Evolutionary conservation across 2,888 invertebrate genomes (phyloP), one percentile per base, ranked within the genome.

Genomic region (Pterostichus niger): DNA sequence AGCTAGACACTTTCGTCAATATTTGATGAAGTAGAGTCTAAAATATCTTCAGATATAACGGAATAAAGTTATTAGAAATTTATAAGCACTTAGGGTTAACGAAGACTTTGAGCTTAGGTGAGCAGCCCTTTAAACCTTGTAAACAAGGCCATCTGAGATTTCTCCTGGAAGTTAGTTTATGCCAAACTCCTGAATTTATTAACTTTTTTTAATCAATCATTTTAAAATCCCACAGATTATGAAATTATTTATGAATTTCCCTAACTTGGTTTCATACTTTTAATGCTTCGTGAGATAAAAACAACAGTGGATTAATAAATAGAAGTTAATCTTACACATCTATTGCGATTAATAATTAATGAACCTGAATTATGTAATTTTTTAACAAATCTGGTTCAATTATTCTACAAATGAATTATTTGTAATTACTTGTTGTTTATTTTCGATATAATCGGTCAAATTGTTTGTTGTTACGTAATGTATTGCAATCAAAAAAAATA

Each of bases 191-290:
- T 35, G 35, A 61, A 61, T 61, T 61, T 35, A 35, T 61, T 6
- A n/a, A 64, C 33, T 64, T 64, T 64, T n/a, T 64, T 64, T 33
- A 61, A 64, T 64, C 64, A 64, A 64, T 64, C 35, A 64, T 64
- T n/a, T 31, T 33, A 5, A 11, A 59, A 59, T 59, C 59, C 31
- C 59, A 59, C 9, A 59, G 59, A 59, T 59, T 59, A 24, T 24
- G 24, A 24, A 24, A 24, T 1, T 24, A 59, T 59, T 59, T 56
- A 9, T 59, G 24, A 11, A 24, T 59, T 10, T 17, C 11, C 24
- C 31, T 13, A 13, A 35, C 9, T 40, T 40, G 40, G 7, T 64
- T 35, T 64, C 64, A 64, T 64, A 59, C 59, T 64, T 64, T 35
- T 64, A 64, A 64, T 35, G 33, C n/a, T 49, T 11, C n/a, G 49